Evolutionary conservation across 2,113 vertebrate genomes (phyloP).

Genomic region (Falcunculus frontatus): DNA sequence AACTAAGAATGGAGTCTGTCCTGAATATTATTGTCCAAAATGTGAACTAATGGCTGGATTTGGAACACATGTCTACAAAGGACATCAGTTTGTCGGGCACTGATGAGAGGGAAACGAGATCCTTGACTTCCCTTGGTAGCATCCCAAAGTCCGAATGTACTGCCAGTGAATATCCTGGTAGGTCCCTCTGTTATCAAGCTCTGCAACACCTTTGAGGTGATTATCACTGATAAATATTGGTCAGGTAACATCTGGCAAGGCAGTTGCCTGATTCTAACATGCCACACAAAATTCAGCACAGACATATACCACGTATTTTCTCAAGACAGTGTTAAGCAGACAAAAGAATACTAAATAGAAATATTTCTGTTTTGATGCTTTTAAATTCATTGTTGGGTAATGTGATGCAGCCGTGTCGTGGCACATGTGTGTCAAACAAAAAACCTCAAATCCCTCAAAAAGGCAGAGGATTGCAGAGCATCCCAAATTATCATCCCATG

Average conservation of each 20-base stretch:
- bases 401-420: not conserved
- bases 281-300: not conserved
- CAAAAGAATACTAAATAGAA: not conserved
- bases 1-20: not conserved
- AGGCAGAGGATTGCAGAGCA: not conserved
- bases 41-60: accelerated
- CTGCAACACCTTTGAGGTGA: not conserved
- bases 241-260: not conserved
- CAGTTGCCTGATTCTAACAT: not conserved
- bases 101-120: not conserved
- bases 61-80: not conserved
- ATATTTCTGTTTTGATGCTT: not conserved
- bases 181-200: not conserved
- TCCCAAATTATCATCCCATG: not conserved
- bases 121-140: not conserved
- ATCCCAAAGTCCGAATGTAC: not conserved
- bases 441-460: not conserved
- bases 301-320: not conserved
- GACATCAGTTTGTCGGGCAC: not conserved
- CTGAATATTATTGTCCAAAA: not conserved
- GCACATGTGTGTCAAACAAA: not conserved
- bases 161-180: not conserved
- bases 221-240: not conserved
- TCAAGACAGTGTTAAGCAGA: not conserved
- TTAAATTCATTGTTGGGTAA: not conserved